phyloP scores from a whole-genome alignment of 1,140 invertebrate species.

The Andrena cerasifolii region DNA sequence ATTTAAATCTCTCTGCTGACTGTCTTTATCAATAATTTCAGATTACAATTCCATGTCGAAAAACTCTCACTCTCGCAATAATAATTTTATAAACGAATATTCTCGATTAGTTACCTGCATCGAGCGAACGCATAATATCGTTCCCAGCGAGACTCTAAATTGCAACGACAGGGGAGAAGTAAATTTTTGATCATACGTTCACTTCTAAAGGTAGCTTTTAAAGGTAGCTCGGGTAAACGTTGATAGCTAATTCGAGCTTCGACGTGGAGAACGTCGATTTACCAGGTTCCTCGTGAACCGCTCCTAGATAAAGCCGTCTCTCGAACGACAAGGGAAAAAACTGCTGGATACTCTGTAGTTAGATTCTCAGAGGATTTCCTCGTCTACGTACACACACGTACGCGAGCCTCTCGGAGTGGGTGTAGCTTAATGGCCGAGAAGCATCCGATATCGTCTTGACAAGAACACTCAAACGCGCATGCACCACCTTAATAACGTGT shows the following conservation, averaged over 20 bases:
- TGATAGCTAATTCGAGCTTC: background rate
- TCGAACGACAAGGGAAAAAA: conserved; percentile 40
- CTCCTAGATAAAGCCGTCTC: conserved; percentile 53
- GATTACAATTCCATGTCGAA: too few relatives aligned
- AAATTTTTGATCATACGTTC: background rate
- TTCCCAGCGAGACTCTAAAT: background rate
- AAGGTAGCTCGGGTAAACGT: background rate
- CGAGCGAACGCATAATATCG: background rate
- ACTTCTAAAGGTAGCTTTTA: background rate
- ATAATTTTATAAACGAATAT: background rate
- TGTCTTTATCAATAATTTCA: too few relatives aligned
- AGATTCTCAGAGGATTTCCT: conserved; percentile 31
- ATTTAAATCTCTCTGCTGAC: too few relatives aligned
- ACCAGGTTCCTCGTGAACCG: background rate
- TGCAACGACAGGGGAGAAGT: background rate
- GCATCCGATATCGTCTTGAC: conserved; percentile 34
- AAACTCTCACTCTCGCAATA: too few relatives aligned
- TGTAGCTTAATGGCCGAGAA: conserved; percentile 46
- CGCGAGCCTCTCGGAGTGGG: background rate
- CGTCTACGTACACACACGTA: conserved; percentile 2
- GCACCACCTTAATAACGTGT: conserved; percentile 22
- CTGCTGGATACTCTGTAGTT: conserved; percentile 17
- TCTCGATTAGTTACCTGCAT: conserved; percentile 20
- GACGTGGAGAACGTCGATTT: conserved; percentile 5
- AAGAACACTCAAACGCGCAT: conserved; percentile 30